Base-by-base conservation (phyloP, 2,797 vertebrate genomes). In the Hydrolagus colliei region DNA sequence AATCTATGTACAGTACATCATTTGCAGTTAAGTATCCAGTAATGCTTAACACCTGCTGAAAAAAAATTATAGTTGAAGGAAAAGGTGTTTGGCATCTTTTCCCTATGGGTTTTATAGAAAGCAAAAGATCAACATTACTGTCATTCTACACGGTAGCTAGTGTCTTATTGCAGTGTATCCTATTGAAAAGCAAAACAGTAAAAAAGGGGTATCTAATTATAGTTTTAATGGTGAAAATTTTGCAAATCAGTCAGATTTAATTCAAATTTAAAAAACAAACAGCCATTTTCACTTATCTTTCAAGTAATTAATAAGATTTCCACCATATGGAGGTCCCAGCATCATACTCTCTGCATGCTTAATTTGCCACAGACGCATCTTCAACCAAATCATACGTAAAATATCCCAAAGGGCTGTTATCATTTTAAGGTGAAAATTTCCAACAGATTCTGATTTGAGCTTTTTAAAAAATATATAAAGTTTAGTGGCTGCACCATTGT, bases 261-360 rank as follows among this genome's bases (percentile, higher is more conserved):
- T 89, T 90, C 89, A 89, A 89, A 92, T 92, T 91, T 87, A 88
- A 87, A 88, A 90, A 91, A 87, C 87, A 89, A 90, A 92, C 89
- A 90, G 87, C 88, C 22, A 90, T 91, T 92, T 91, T 90, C 85
- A 87, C 86, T 88, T 88, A 88, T 91, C 86, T 91, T 89, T 89
- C 88, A 88, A 88, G 89, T 93, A 86, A 92, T 91, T 87, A 86
- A 88, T 88, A 88, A 88, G 89, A 86, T 91, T 88, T 91, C 91
- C 89, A 88, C 93, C 93, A 95, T 94, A 92, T 94, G 94, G 93
- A 90, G 90, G 89, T 82, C 93, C 91, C 91, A 90, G 90, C 90
- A 88, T 92, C 88, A 86, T 79, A 88, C 89, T 90, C 91, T 85
- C 93, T 93, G 92, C 89, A 91, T 90, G 91, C 88, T 89, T 90